Evolutionary conservation across 2,888 invertebrate species (phyloP).

Genomic region (Lithodes maja): DNA sequence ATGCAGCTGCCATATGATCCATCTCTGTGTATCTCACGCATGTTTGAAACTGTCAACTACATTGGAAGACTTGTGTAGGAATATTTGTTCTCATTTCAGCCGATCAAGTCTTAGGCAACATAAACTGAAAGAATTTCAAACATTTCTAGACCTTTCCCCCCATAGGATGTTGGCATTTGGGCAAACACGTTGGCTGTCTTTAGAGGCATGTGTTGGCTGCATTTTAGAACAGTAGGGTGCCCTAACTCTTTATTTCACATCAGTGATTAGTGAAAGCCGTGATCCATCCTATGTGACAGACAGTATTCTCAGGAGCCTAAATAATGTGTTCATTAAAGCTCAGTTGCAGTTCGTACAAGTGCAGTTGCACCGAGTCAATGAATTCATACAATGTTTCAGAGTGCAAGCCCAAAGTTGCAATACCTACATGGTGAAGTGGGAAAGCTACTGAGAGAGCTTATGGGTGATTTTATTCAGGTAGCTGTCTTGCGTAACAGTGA

Average conservation of each 20-base stretch:
- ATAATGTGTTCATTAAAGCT: constrained; percentile 34
- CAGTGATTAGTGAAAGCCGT: constrained; percentile 33
- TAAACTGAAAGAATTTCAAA: constrained; percentile 37
- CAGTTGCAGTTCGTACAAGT: constrained; percentile 34
- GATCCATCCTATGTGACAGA: constrained; percentile 44
- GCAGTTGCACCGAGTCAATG: constrained; percentile 6
- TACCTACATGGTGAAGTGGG: constrained; percentile 48
- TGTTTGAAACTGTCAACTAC: constrained; percentile 44
- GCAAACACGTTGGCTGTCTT: constrained; percentile 40
- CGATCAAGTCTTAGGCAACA: constrained; percentile 43
- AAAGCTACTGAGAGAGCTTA: constrained; percentile 33
- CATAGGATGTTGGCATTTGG: constrained; percentile 24
- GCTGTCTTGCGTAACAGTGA: constrained; percentile 31
- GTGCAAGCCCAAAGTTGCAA: constrained; percentile 10
- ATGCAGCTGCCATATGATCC: constrained; percentile 48
- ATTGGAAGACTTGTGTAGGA: constrained; percentile 38
- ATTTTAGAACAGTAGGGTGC: constrained; percentile 35
- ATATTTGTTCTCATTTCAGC: constrained; percentile 36
- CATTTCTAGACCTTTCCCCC: constrained; percentile 33
- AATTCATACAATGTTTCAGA: constrained; percentile 35
- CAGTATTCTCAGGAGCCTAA: constrained; percentile 9
- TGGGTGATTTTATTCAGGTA: constrained; percentile 34
- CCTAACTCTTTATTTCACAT: constrained; percentile 41
- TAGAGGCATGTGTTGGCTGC: constrained; percentile 24
- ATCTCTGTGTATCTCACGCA: constrained; percentile 39